These are phyloP conservation scores for Nomada hirtipes DNA, from an alignment of 2,888 invertebrate species.

Conservation along the genomic window DNA sequence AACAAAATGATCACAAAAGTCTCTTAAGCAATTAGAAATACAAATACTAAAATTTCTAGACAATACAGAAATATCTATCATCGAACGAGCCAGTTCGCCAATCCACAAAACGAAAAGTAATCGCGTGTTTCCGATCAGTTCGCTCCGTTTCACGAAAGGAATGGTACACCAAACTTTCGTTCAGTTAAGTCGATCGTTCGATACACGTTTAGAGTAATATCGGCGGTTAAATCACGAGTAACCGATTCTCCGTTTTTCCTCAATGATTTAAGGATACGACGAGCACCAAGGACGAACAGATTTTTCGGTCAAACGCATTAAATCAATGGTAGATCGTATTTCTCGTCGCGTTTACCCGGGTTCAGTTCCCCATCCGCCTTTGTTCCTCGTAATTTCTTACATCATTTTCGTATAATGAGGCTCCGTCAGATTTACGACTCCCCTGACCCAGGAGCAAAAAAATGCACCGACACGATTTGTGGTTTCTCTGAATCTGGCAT, in stretches of 20 bases:
- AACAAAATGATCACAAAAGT: background rate
- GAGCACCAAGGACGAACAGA: slow-evolving; percentile 48
- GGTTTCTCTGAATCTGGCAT: background rate
- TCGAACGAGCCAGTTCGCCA: background rate
- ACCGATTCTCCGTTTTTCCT: slow-evolving; percentile 28
- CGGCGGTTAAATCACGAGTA: slow-evolving; percentile 23
- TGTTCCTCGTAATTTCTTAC: slow-evolving; percentile 29
- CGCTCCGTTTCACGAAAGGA: background rate
- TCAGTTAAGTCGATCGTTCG: background rate
- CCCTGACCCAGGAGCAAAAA: slow-evolving; percentile 9
- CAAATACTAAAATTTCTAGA: background rate
- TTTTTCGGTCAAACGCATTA: slow-evolving; percentile 49
- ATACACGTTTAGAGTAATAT: slow-evolving; percentile 6
- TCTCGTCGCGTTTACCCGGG: slow-evolving; percentile 37
- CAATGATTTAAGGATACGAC: slow-evolving; percentile 35
- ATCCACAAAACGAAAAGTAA: slow-evolving; percentile 4
- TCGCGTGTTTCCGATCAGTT: slow-evolving; percentile 4
- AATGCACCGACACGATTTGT: slow-evolving; percentile 19
- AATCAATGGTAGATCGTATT: background rate
- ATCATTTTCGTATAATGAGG: slow-evolving; percentile 40
- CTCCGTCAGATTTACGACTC: slow-evolving; percentile 31
- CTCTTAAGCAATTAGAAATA: no score
- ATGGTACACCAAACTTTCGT: background rate
- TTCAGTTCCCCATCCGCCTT: background rate
- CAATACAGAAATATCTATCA: background rate